Conservation (phyloP, 2,888 invertebrate species). For the Chirona hameri region DNA sequence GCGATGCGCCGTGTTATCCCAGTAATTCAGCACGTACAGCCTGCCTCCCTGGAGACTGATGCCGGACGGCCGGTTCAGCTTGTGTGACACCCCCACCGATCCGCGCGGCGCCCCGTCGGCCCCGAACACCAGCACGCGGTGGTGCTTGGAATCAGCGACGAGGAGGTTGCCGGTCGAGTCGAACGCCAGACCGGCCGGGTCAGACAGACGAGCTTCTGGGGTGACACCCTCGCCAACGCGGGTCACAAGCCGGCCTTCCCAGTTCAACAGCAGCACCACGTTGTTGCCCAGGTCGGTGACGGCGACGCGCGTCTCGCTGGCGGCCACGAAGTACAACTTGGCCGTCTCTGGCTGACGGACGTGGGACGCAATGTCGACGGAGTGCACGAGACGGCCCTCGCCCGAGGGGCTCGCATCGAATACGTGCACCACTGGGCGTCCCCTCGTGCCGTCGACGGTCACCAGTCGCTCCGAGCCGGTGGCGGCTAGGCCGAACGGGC, state of each 20-base stretch:
- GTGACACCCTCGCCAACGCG: background rate
- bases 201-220: background rate
- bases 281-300: slow-evolving; percentile 5
- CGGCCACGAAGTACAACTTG: slow-evolving; percentile 1
- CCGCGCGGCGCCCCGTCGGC: background rate
- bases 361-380: background rate
- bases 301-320: background rate
- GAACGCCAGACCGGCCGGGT: background rate
- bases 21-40: slow-evolving; percentile 11
- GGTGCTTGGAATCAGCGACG: background rate
- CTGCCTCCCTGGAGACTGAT: background rate
- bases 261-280: slow-evolving; percentile 12
- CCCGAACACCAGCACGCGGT: background rate
- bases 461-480: background rate
- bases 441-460: background rate
- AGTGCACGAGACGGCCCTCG: background rate
- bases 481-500: background rate
- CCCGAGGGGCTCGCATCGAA: background rate
- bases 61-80: slow-evolving; percentile 13
- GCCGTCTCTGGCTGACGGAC: background rate
- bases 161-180: background rate
- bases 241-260: slow-evolving; percentile 2
- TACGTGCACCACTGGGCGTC: background rate
- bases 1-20: background rate
- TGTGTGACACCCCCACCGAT: background rate